A percentile compares a stretch with the other conserved stretches of the same genome.
These are phyloP conservation scores for Drosophila sechellia DNA, from an alignment of 1,140 invertebrate species.

Conservation along the genomic window DNA sequence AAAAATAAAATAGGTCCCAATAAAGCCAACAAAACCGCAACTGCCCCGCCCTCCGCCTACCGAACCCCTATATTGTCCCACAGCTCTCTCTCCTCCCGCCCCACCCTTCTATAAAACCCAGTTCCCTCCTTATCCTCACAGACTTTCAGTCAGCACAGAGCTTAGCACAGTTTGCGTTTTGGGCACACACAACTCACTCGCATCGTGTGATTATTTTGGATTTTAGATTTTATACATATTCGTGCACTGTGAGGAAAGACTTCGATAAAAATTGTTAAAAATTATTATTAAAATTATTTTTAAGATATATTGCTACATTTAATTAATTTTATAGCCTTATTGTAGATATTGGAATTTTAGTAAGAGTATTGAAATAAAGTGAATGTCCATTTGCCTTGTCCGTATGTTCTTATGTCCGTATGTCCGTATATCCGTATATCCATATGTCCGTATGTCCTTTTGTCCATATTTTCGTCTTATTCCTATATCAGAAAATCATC, in stretches of 20 bases:
- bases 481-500: too few relatives aligned
- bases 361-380: too few relatives aligned
- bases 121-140: constrained; percentile 13
- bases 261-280: too few relatives aligned
- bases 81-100: background rate
- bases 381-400: too few relatives aligned
- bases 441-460: too few relatives aligned
- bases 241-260: constrained; percentile 12
- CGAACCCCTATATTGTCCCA: constrained; percentile 1
- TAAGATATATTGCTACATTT: too few relatives aligned
- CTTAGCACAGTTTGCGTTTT: constrained; percentile 55
- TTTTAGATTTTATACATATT: constrained; percentile 43
- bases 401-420: too few relatives aligned
- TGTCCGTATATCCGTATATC: too few relatives aligned
- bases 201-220: constrained; percentile 73
- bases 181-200: constrained; percentile 50
- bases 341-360: too few relatives aligned
- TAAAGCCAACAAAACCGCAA: constrained; percentile 26
- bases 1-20: constrained; percentile 39
- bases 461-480: too few relatives aligned
- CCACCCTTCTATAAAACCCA: constrained; percentile 5
- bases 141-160: constrained; percentile 42
- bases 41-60: constrained; percentile 13
- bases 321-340: too few relatives aligned
- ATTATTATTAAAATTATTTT: too few relatives aligned